Base-by-base conservation (phyloP, 2,797 vertebrate genomes). In the Enteromius afrohamiltoni region DNA sequence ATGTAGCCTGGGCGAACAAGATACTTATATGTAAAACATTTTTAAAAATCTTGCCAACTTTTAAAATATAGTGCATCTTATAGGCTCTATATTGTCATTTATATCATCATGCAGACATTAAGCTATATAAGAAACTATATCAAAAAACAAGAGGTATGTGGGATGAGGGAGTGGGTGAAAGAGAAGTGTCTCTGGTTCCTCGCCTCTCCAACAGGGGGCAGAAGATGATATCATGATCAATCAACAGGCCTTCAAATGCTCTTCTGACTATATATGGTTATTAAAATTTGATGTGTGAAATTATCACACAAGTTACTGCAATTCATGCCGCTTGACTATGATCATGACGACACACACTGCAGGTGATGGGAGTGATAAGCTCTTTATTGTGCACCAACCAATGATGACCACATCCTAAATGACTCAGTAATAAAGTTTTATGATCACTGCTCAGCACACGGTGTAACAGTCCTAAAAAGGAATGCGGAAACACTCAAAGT, bases 161-260 rank as follows among this genome's bases (percentile, higher is more conserved):
- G 42, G 42, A 45, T 45, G 42, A 45, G 42, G 42, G 42, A 42
- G 40, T 40, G 40, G 8, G 40, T 40, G 13, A 67, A 40, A 70
- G 8, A 40, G 17, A 23, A 13, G 34, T 21, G 26, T 42, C 19
- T 51, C n/a, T 53, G 23, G 62, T 19, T 47, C 67, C 58, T 70
- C 37, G 42, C 51, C 77, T 85, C 60, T 85, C 89, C 91, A 90
- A 89, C 83, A 92, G 89, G 84, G 90, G 89, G 89, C 86, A 88
- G 84, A 85, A 88, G 71, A 77, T 82, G 14, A 67, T 55, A 62
- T 65, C 75, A 74, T 71, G 64, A 75, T 49, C 8, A 60, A 42
- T 73, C 45, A 74, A 26, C 53, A 4, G 31, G 17, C 45, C 21
- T 31, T 34, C 10, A n/a, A 58, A 40, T 2, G 45, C 42, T 77